These are phyloP conservation scores for Drosophila paramelanica DNA, from an alignment of 2,888 invertebrate species.

Conservation along the genomic window DNA sequence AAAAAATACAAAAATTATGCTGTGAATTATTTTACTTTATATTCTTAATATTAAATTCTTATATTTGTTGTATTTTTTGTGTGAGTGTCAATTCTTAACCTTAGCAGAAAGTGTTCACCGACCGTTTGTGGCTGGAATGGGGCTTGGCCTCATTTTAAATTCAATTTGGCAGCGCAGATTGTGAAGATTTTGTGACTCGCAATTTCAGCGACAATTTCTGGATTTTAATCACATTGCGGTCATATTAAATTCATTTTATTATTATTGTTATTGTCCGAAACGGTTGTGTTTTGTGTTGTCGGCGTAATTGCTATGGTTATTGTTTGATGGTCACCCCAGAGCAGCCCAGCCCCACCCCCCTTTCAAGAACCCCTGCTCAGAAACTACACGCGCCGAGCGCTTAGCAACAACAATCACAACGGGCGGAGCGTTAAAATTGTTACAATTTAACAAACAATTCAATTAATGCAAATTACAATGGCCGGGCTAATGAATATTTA, in stretches of 20 bases:
- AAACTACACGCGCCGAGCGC: background rate
- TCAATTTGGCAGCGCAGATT: constrained; percentile 59
- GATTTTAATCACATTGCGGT: constrained; percentile 76
- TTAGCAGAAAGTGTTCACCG: background rate
- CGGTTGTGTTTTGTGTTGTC: constrained; percentile 17
- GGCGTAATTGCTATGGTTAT: constrained; percentile 51
- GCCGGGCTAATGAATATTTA: constrained; percentile 77
- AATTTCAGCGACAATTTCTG: constrained; percentile 66
- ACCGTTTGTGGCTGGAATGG: constrained; percentile 4
- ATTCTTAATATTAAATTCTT: constrained; percentile 11
- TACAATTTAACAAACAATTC: constrained; percentile 81
- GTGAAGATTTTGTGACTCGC: constrained; percentile 52
- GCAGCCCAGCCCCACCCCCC: constrained; percentile 6
- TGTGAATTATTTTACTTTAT: constrained; percentile 22
- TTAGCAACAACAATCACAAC: constrained; percentile 54
- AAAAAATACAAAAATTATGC: constrained; percentile 10
- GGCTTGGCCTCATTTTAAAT: constrained; percentile 69
- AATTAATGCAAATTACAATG: constrained; percentile 80
- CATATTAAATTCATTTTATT: constrained; percentile 81
- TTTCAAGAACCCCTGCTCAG: too few species aligned
- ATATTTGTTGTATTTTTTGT: background rate
- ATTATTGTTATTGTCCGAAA: constrained; percentile 67
- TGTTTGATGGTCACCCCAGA: constrained; percentile 42
- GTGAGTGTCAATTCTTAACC: background rate
- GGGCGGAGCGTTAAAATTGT: constrained; percentile 47